Evolutionary conservation across 2,113 vertebrate species (phyloP).

Genomic region (Amazona vittata): DNA sequence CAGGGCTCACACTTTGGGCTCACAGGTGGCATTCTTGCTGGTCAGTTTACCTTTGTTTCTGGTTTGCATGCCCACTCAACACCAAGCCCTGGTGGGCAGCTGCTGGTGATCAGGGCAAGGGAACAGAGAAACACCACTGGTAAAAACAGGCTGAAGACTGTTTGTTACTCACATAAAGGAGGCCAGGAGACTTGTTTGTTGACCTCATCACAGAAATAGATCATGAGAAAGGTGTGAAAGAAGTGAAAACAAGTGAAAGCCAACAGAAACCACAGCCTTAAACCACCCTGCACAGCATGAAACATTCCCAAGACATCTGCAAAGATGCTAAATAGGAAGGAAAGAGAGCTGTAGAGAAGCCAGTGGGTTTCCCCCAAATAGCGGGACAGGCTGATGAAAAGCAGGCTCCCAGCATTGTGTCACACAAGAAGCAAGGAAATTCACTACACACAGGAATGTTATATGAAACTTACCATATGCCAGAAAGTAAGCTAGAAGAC

Average conservation of each 20-base stretch:
- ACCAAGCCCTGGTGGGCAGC: neutral
- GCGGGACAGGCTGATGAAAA: neutral
- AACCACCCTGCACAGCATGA: neutral
- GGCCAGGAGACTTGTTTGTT: neutral
- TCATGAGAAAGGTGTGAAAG: neutral
- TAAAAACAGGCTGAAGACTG: neutral
- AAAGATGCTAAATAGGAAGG: neutral
- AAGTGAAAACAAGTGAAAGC: neutral
- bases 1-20: neutral
- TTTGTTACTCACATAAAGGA: neutral
- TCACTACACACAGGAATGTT: neutral
- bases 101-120: neutral
- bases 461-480: slow-evolving; percentile 67
- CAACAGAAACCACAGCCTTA: neutral
- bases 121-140: neutral
- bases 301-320: neutral
- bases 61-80: neutral
- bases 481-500: slow-evolving; percentile 72
- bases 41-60: neutral
- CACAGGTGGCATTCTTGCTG: neutral
- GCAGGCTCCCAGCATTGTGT: neutral
- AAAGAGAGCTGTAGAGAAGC: neutral
- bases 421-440: neutral
- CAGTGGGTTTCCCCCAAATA: neutral
- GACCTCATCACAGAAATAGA: neutral